A percentile compares a stretch with the other conserved stretches of the same genome.
Conservation (phyloP, 2,113 vertebrate species). For the Quiscalus mexicanus region DNA sequence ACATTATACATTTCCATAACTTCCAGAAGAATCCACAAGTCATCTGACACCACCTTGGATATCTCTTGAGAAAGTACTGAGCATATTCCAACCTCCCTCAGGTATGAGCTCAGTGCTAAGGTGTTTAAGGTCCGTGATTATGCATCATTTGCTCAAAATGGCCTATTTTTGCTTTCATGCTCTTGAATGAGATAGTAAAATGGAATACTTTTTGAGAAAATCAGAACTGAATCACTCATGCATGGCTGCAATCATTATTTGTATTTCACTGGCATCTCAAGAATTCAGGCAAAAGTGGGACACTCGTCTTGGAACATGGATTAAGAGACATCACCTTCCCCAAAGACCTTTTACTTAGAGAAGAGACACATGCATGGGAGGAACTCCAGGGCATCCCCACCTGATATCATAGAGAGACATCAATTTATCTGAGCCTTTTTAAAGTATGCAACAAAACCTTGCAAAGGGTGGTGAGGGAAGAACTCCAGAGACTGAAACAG, state of each 20-base stretch:
- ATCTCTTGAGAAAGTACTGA: not conserved
- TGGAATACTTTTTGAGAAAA: not conserved
- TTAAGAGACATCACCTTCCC: not conserved
- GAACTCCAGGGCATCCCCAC: not conserved
- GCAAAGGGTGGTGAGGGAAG: not conserved
- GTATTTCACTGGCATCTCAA: not conserved
- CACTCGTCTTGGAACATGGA: not conserved
- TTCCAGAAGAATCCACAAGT: not conserved
- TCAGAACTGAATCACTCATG: not conserved
- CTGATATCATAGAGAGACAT: not conserved
- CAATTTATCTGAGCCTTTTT: not conserved
- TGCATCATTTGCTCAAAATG: slow-evolving; percentile 30
- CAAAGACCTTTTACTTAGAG: not conserved
- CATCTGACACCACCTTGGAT: not conserved
- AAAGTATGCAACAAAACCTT: not conserved
- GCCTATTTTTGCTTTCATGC: slow-evolving; percentile 6
- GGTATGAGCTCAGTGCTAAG: not conserved
- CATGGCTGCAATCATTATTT: not conserved
- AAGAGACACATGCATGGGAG: not conserved
- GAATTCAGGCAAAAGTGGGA: not conserved
- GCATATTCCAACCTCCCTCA: not conserved
- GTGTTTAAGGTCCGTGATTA: not conserved
- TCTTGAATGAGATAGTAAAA: slow-evolving; percentile 16
- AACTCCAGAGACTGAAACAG: not conserved
- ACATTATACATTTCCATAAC: not conserved